Conservation (phyloP, 2,113 vertebrate species). For the Cavia aperea region DNA sequence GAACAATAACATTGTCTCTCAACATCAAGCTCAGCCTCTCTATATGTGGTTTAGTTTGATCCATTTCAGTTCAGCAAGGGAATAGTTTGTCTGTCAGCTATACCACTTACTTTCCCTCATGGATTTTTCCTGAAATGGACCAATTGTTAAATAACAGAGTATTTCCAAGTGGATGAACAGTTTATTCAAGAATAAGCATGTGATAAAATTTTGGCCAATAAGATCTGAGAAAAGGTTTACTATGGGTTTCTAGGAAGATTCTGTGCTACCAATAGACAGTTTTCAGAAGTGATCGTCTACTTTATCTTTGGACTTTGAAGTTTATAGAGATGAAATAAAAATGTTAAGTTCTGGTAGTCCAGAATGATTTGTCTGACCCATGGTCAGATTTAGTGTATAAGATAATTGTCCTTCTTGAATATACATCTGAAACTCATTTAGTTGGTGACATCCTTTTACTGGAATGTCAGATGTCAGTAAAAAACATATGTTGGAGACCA, state of each 20-base stretch:
- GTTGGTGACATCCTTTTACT: not conserved
- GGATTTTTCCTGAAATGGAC: not conserved
- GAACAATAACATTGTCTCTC: not conserved
- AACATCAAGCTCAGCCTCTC: not conserved
- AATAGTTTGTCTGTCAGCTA: not conserved
- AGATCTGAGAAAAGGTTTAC: not conserved
- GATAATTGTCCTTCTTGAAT: not conserved
- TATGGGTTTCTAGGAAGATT: not conserved
- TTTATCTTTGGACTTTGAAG: not conserved
- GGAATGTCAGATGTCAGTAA: not conserved
- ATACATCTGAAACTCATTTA: not conserved
- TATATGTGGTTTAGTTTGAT: not conserved
- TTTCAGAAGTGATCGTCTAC: not conserved
- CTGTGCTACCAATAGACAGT: not conserved
- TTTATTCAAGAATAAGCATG: not conserved
- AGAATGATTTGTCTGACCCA: not conserved
- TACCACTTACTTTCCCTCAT: not conserved
- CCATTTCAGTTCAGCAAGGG: not conserved
- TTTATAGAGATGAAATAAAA: not conserved
- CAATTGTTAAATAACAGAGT: not conserved
- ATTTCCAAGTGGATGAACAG: not conserved
- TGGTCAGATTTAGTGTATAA: not conserved
- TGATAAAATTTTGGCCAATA: not conserved
- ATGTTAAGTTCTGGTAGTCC: not conserved
- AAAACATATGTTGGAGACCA: not conserved